These are phyloP conservation scores for Lasioglossum calceatum DNA, from an alignment of 2,888 invertebrate genomes.

Conservation along the genomic window DNA sequence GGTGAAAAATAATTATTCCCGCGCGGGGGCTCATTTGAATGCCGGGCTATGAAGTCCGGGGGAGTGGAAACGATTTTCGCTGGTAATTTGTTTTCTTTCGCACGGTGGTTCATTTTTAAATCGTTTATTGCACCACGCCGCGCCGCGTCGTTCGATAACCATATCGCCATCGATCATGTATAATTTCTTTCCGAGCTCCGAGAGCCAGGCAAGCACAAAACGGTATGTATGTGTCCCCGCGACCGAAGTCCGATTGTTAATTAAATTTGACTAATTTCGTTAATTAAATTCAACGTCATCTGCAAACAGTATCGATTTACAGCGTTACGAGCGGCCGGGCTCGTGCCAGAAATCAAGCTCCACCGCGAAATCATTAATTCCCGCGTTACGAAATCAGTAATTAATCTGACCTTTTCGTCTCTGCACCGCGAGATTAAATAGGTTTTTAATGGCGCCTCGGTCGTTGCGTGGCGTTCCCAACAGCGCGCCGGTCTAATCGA, in stretches of 20 bases:
- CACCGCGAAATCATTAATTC: conserved; percentile 16
- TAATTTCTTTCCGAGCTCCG: neutral
- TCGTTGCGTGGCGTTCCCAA: neutral
- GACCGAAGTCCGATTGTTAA: conserved; percentile 22
- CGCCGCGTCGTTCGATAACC: neutral
- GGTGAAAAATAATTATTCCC: conserved; percentile 39
- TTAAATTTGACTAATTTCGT: conserved; percentile 43
- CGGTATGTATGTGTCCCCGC: neutral
- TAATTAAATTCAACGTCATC: conserved; percentile 52
- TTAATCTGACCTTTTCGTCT: conserved; percentile 5
- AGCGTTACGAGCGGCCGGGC: conserved; percentile 8
- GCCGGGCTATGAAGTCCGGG: neutral
- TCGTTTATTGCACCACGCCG: neutral
- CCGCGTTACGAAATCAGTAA: neutral
- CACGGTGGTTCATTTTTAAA: neutral
- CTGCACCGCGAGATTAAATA: neutral
- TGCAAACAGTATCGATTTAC: conserved; percentile 41
- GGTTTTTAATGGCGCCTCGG: neutral
- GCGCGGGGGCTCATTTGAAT: neutral
- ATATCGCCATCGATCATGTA: neutral
- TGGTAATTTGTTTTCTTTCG: conserved; percentile 15
- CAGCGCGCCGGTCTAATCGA: neutral
- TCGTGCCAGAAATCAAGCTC: conserved; percentile 6
- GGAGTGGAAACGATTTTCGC: conserved; percentile 8
- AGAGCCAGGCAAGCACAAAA: neutral